phyloP scores from a whole-genome alignment of 2,113 vertebrate species.

The Engystomops pustulosus region DNA sequence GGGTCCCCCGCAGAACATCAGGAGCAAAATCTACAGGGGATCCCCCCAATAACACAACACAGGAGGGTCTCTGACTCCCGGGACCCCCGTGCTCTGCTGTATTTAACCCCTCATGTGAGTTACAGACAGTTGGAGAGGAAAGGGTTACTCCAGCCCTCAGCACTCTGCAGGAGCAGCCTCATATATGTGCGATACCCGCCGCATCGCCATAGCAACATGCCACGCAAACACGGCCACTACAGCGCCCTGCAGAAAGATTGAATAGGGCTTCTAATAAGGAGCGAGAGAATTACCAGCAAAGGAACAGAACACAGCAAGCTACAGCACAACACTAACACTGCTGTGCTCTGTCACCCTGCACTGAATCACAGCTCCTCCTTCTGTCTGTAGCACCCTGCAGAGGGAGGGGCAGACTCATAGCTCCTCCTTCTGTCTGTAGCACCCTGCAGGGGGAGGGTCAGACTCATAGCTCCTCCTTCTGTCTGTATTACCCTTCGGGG shows the following conservation, averaged over 20 bases:
- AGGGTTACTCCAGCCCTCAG: conserved; percentile 22
- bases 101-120: not conserved
- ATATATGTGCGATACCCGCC: not conserved
- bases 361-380: not conserved
- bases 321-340: not conserved
- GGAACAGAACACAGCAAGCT: not conserved
- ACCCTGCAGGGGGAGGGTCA: not conserved
- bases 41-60: too few species aligned
- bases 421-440: not conserved
- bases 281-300: not conserved
- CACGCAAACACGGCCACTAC: not conserved
- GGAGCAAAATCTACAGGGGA: too few species aligned
- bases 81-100: too few species aligned
- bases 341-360: not conserved
- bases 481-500: not conserved
- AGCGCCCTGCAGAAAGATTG: conserved; percentile 24
- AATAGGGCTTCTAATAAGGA: conserved; percentile 32
- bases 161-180: not conserved
- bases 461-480: not conserved
- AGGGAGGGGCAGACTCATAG: not conserved
- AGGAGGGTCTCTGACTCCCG: too few species aligned
- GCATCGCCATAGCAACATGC: conserved; percentile 41
- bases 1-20: not conserved
- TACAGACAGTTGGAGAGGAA: not conserved
- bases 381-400: not conserved